phyloP scores from a whole-genome alignment of 1,140 invertebrate genomes.

The Phortica variegata region DNA sequence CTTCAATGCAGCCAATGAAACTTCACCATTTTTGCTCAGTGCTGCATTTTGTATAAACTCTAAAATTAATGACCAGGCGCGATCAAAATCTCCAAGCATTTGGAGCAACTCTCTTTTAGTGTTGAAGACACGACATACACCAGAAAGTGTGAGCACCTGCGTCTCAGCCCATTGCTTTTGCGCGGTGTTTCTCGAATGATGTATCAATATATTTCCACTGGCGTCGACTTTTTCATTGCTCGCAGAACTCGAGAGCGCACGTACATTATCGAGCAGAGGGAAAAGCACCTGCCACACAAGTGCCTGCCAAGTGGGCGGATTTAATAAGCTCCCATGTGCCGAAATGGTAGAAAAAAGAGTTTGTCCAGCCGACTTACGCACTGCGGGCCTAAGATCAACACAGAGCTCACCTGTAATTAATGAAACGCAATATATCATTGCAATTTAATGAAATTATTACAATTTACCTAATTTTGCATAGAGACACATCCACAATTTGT shows the following conservation, averaged over 20 bases:
- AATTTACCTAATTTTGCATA: conserved; percentile 70
- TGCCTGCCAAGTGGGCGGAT: conserved; percentile 86
- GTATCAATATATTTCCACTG: conserved; percentile 92
- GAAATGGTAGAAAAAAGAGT: conserved; percentile 97
- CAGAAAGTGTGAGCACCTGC: conserved; percentile 69
- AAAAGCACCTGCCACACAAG: conserved; percentile 92
- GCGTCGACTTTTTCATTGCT: conserved; percentile 92
- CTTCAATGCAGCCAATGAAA: conserved; percentile 90
- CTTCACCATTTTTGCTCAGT: conserved; percentile 88
- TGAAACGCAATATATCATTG: not conserved
- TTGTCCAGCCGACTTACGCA: conserved; percentile 97
- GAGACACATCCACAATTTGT: conserved; percentile 94
- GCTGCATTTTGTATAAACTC: conserved; percentile 94
- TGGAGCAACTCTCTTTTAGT: conserved; percentile 84
- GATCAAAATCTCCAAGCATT: conserved; percentile 84
- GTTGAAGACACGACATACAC: conserved; percentile 77
- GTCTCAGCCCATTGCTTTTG: conserved; percentile 99
- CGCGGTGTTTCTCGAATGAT: conserved; percentile 97
- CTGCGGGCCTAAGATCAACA: conserved; percentile 91
- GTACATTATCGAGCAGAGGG: conserved; percentile 90
- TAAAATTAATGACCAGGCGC: conserved; percentile 88
- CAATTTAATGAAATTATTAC: conserved; percentile 1
- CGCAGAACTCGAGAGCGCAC: conserved; percentile 84
- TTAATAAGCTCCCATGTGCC: conserved; percentile 87
- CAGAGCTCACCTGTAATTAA: conserved; percentile 77